These are phyloP conservation scores for Heteromyza rotundicornis DNA, from an alignment of 2,888 invertebrate genomes.

Conservation along the genomic window DNA sequence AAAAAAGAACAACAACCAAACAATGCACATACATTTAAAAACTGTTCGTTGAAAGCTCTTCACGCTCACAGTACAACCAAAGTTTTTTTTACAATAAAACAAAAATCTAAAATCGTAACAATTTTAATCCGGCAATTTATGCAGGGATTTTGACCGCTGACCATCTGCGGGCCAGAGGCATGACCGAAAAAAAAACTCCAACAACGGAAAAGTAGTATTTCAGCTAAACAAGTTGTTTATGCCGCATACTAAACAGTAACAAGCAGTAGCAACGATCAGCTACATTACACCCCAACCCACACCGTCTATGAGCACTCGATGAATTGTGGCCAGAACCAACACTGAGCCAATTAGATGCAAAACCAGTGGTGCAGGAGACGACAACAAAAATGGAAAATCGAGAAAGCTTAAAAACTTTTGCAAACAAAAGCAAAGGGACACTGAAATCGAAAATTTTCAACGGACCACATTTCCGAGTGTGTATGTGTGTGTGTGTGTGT, in stretches of 20 bases:
- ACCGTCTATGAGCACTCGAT: too few species aligned
- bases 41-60: too few species aligned
- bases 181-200: not conserved
- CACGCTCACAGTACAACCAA: too few species aligned
- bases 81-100: too few species aligned
- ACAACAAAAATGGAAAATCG: not conserved
- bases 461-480: not conserved
- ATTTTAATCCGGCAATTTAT: constrained; percentile 57
- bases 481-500: constrained; percentile 3
- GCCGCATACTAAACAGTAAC: not conserved
- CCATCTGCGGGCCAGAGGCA: constrained; percentile 37
- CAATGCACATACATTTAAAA: too few species aligned
- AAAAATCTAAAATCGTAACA: constrained; percentile 35
- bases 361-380: not conserved
- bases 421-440: constrained; percentile 26
- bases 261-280: not conserved
- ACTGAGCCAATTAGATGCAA: not conserved
- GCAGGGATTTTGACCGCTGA: constrained; percentile 52
- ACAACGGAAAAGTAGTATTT: not conserved
- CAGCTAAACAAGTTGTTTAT: constrained; percentile 2
- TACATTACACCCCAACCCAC: not conserved
- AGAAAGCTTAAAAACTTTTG: constrained; percentile 1
- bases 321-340: not conserved
- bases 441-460: constrained; percentile 42
- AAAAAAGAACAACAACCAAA: too few species aligned